Conservation (phyloP, 2,113 vertebrate genomes). For the Eudorcas thomsonii region DNA sequence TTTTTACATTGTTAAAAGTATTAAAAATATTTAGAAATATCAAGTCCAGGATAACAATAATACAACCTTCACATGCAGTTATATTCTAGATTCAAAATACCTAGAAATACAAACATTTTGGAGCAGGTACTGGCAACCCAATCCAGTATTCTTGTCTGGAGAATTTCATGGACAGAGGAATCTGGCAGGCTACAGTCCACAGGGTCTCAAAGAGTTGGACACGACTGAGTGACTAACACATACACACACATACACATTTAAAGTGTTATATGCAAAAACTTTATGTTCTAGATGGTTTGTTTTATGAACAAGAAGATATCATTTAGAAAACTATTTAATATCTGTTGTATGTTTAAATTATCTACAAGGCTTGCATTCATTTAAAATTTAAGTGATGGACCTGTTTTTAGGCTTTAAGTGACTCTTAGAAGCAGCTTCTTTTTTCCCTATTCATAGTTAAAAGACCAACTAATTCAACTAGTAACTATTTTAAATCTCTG, state of each 20-base stretch:
- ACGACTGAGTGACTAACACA: neutral
- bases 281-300: neutral
- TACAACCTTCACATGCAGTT: neutral
- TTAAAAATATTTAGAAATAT: neutral
- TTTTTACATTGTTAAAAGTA: conserved; percentile 1
- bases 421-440: neutral
- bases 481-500: neutral
- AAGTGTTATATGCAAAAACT: neutral
- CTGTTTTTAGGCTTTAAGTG: neutral
- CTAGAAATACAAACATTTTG: neutral
- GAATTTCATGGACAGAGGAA: neutral
- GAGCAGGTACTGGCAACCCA: neutral
- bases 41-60: neutral
- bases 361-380: neutral
- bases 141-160: neutral
- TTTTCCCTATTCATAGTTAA: neutral
- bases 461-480: neutral
- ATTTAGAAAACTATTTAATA: neutral
- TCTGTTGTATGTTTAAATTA: neutral
- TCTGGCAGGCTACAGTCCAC: neutral
- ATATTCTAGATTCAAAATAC: neutral
- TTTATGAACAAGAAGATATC: neutral
- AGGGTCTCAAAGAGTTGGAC: neutral
- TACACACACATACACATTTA: neutral
- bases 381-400: neutral